Base-by-base conservation (phyloP, 2,113 vertebrate species). In the Caranx melampygus region DNA sequence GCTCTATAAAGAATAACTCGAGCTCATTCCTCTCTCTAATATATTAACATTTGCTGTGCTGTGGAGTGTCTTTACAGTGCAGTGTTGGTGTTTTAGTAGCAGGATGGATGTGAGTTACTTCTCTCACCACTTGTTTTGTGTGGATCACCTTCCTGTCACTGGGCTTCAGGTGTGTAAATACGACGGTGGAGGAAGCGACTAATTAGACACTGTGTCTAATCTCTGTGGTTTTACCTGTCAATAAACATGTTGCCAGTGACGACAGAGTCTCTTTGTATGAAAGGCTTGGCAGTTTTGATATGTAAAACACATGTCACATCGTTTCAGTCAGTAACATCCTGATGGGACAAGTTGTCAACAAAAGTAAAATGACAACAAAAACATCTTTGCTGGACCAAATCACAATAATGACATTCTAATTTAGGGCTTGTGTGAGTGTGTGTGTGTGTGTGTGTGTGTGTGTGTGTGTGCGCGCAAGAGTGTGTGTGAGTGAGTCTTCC, bases 361-460 rank as follows among this genome's bases (percentile, higher is more conserved):
- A 60, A 78, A 89, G 81, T 72, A 90, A 85, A 82, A 85, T 83
- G 90, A 91, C 91, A 91, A 93, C 88, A 92, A 87, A 89, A 88
- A 89, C 88, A 91, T 93, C 89, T 90, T 89, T 87, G 78, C 88
- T 88, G 88, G 88, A 92, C 90, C 92, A 90, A 89, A 92, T 92
- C 85, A 87, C 71, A 89, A 87, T 85, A 91, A 93, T 85, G 85
- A 69, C 86, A 87, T 88, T 91, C 83, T 82, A 82, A 89, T 90
- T 89, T 87, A 84, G 91, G 86, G 87, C 69, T 57, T 51, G 66
- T 60, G 12, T 61, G 33, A 63, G 31, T 65, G 4, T 26, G 26
- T 26, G 26, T 26, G 26, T 26, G 26, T 26, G 26, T 26, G 26
- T 26, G 26, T 26, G 26, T 26, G 26, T 26, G 26, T 26, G 26